Percentiles rank a stretch among this genome's conserved stretches.
phyloP scores from a whole-genome alignment of 1,140 invertebrate genomes.

The Lasaia peninsularis region DNA sequence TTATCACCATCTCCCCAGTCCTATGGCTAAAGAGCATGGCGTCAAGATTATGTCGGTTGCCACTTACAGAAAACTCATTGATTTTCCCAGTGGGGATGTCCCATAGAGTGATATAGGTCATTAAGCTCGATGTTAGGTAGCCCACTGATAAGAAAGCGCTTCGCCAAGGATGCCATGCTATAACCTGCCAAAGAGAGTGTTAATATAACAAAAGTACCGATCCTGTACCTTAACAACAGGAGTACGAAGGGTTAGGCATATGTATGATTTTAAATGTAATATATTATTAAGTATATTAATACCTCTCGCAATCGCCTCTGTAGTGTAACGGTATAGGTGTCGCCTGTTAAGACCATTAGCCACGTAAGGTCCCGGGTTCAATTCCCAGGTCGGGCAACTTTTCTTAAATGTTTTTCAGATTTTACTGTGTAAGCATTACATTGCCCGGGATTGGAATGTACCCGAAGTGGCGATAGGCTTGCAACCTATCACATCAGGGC shows the following conservation, averaged over 20 bases:
- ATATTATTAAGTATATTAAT: too few relatives aligned
- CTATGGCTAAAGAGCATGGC: slow-evolving; percentile 55
- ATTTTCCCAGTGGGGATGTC: slow-evolving; percentile 36
- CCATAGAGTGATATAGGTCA: slow-evolving; percentile 40
- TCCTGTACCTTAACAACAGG: too few relatives aligned
- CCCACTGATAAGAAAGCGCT: slow-evolving; percentile 54
- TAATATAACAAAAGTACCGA: not conserved
- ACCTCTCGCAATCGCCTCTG: too few relatives aligned
- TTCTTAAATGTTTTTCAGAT: too few relatives aligned
- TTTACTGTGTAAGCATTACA: too few relatives aligned
- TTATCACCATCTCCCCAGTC: slow-evolving; percentile 58
- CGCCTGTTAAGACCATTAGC: not conserved
- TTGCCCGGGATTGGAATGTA: too few relatives aligned
- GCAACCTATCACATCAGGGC: too few relatives aligned
- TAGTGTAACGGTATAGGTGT: too few relatives aligned
- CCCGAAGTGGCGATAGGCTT: too few relatives aligned
- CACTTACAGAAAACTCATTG: slow-evolving; percentile 24
- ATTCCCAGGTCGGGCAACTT: not conserved
- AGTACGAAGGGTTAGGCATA: too few relatives aligned
- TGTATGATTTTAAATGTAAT: too few relatives aligned
- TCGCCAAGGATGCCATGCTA: slow-evolving; percentile 62
- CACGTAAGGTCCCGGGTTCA: not conserved
- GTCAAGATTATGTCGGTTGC: slow-evolving; percentile 40
- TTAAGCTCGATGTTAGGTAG: slow-evolving; percentile 24
- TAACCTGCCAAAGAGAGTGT: slow-evolving; percentile 29